phyloP scores from a whole-genome alignment of 2,797 vertebrate genomes.

The Borostomias antarcticus region DNA sequence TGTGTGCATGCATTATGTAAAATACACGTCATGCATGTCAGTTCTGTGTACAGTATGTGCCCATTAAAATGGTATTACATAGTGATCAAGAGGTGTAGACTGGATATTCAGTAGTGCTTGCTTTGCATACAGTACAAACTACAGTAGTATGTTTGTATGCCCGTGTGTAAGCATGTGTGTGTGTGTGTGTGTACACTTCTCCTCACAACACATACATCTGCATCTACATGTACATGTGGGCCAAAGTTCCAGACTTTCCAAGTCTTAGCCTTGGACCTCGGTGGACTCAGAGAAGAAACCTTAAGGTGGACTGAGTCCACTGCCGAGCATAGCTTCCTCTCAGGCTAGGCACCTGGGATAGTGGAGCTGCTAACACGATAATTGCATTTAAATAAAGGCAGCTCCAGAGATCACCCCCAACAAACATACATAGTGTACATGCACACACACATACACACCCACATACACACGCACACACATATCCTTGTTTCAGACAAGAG shows the following conservation, averaged over 20 bases:
- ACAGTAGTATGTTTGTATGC: no score
- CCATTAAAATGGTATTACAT: no score
- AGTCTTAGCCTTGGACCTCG: background rate
- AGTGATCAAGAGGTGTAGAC: no score
- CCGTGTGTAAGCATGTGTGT: no score
- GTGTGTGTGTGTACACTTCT: no score
- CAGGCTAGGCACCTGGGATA: background rate
- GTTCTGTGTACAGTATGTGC: no score
- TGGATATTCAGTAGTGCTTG: no score
- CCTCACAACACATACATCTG: no score
- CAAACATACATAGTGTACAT: no score
- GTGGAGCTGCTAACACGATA: background rate
- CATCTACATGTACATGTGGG: background rate
- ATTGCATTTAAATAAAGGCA: constrained; percentile 1
- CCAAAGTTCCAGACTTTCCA: background rate
- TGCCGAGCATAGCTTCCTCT: background rate
- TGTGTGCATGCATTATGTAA: background rate
- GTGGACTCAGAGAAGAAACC: background rate
- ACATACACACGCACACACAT: background rate
- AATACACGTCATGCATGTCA: no score
- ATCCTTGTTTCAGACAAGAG: background rate
- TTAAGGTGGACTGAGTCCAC: background rate
- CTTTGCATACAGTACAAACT: no score
- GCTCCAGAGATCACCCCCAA: background rate
- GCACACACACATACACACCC: no score